phyloP scores from a whole-genome alignment of 1,140 invertebrate genomes.

The Notospermus geniculatus region DNA sequence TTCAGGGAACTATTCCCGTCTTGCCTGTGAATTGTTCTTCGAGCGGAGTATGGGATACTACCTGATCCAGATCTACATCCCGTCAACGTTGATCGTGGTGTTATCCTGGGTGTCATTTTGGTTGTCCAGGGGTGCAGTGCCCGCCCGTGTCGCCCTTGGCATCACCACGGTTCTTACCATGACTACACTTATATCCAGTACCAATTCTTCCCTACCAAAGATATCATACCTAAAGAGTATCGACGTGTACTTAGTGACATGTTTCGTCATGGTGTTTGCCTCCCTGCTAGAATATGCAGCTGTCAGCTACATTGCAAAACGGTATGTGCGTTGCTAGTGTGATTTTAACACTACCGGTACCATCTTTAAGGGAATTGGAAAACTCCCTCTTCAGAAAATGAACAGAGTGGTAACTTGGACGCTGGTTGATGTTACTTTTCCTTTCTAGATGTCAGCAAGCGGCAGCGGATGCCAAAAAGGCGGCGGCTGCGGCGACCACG shows the following conservation, averaged over 20 bases:
- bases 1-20: conserved; percentile 93
- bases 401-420: no score
- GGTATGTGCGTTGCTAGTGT: no score
- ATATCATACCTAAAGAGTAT: conserved; percentile 97
- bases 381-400: no score
- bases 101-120: conserved; percentile 98
- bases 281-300: conserved; percentile 32
- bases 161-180: conserved; percentile 96
- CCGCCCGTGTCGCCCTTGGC: conserved; percentile 85
- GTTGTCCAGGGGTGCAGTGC: conserved; percentile 91
- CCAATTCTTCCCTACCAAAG: conserved; percentile 95
- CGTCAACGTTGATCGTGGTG: conserved; percentile 96
- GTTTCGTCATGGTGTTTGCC: conserved; percentile 74
- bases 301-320: conserved; percentile 62
- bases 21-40: conserved; percentile 97
- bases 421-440: no score
- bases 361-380: no score
- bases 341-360: no score
- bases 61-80: conserved; percentile 99
- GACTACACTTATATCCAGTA: conserved; percentile 98
- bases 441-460: no score
- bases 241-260: conserved; percentile 95
- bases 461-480: no score
- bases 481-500: no score
- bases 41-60: conserved; percentile 98